A percentile compares a stretch with the other conserved stretches of the same genome.
These are phyloP conservation scores for Scaptodrosophila latifasciaeformis DNA, from an alignment of 2,888 invertebrate genomes.

Conservation along the genomic window DNA sequence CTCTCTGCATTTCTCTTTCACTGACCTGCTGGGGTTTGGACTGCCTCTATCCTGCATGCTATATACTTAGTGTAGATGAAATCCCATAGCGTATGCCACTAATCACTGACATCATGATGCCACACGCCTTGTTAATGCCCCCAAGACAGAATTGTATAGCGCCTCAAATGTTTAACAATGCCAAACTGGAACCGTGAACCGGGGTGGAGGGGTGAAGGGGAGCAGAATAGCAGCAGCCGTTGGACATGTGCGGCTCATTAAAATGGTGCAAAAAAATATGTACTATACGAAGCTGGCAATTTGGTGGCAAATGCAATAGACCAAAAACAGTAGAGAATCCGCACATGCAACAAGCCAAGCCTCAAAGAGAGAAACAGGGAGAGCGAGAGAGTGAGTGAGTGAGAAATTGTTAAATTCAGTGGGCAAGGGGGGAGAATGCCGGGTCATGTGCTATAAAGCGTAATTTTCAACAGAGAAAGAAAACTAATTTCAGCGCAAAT, in stretches of 20 bases:
- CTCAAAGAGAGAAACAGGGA: no score
- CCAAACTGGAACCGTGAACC: slow-evolving; percentile 7
- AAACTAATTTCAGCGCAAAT: slow-evolving; percentile 69
- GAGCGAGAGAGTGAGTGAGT: slow-evolving; percentile 10
- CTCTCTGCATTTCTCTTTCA: no score
- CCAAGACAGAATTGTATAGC: slow-evolving; percentile 11
- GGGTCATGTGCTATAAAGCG: slow-evolving; percentile 37
- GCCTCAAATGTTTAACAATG: slow-evolving; percentile 42
- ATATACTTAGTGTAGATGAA: no score
- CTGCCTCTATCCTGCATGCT: no score
- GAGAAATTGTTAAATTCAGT: no score
- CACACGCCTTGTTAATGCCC: slow-evolving; percentile 51
- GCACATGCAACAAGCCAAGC: no score
- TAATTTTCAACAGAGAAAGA: slow-evolving; percentile 55
- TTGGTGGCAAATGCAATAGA: slow-evolving; percentile 29
- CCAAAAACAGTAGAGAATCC: no score
- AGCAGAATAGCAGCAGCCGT: slow-evolving; percentile 6
- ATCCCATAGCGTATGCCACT: slow-evolving; percentile 46
- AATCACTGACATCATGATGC: slow-evolving; percentile 50
- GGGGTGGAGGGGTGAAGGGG: no score
- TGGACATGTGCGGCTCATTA: slow-evolving; percentile 64
- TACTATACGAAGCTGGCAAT: slow-evolving; percentile 23
- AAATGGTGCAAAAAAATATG: slow-evolving; percentile 39
- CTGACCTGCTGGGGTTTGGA: no score
- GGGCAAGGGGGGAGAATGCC: no score